A percentile compares a stretch with the other conserved stretches of the same genome.
Evolutionary conservation across 2,888 invertebrate genomes (phyloP).

Genomic region (Trichacis sp.): DNA sequence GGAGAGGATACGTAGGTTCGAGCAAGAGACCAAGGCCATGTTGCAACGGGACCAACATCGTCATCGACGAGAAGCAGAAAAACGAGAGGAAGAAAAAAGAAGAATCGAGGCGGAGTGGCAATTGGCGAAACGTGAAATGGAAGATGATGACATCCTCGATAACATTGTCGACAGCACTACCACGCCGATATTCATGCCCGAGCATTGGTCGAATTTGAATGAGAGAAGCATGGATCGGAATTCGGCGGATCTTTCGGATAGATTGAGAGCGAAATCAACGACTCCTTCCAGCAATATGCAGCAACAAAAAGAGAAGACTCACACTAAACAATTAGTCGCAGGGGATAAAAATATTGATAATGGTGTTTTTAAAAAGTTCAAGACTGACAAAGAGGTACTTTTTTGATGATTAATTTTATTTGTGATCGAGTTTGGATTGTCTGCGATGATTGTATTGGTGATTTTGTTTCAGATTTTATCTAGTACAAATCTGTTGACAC

Average conservation of each 20-base stretch:
- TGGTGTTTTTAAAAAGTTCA: slow-evolving; percentile 68
- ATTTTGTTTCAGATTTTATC: slow-evolving; percentile 47
- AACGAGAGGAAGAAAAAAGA: slow-evolving; percentile 70
- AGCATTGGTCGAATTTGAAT: slow-evolving; percentile 51
- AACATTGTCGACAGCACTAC: slow-evolving; percentile 68
- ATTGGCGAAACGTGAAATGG: slow-evolving; percentile 71
- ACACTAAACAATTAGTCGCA: slow-evolving; percentile 51
- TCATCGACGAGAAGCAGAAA: slow-evolving; percentile 62
- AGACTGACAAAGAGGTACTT: slow-evolving; percentile 66
- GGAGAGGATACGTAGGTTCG: slow-evolving; percentile 79
- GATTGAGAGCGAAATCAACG: slow-evolving; percentile 51
- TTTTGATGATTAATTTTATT: too few species aligned
- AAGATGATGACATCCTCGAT: slow-evolving; percentile 71
- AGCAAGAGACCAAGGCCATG: slow-evolving; percentile 82
- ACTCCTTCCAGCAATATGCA: slow-evolving; percentile 3
- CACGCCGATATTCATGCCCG: slow-evolving; percentile 48
- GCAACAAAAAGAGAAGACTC: slow-evolving; percentile 52
- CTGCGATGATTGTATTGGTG: too few species aligned
- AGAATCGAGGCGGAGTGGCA: slow-evolving; percentile 71
- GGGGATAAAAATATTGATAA: slow-evolving; percentile 56
- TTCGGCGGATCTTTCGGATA: slow-evolving; percentile 39
- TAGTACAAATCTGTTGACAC: slow-evolving; percentile 52
- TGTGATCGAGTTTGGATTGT: too few species aligned
- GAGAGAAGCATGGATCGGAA: slow-evolving; percentile 50
- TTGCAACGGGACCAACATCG: slow-evolving; percentile 70